Evolutionary conservation across 2,113 vertebrate species (phyloP).

Genomic region (Phrynosoma blainvillii): DNA sequence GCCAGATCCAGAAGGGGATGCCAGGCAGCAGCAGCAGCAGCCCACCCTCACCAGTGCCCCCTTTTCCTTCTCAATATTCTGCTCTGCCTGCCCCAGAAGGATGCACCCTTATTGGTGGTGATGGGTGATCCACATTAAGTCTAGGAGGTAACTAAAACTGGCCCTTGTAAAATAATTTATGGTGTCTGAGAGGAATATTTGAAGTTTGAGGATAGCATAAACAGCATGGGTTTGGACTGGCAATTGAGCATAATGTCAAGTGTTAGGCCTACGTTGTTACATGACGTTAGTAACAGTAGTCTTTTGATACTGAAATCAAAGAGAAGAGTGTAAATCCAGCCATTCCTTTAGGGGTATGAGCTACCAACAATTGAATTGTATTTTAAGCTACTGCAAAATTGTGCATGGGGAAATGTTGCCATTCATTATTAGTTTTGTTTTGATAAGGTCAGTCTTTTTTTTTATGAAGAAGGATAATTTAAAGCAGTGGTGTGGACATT

Average conservation of each 20-base stretch:
- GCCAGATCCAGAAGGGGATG: too few species aligned
- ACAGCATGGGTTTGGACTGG: neutral
- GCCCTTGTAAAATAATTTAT: neutral
- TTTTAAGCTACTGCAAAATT: neutral
- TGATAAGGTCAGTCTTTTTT: neutral
- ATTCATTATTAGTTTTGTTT: neutral
- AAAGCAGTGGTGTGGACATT: accelerated
- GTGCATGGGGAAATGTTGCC: neutral
- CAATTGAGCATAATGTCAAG: neutral
- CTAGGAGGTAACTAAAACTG: neutral
- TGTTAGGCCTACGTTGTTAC: neutral
- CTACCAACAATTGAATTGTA: neutral
- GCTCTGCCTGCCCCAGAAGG: too few species aligned
- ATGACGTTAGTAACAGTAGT: neutral
- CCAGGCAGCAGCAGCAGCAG: too few species aligned
- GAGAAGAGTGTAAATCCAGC: neutral
- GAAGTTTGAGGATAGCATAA: too few species aligned
- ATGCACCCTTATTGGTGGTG: too few species aligned
- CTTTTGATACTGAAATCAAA: neutral
- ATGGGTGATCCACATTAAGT: too few species aligned
- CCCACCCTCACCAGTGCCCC: too few species aligned
- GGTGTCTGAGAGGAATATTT: neutral
- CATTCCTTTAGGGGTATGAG: neutral
- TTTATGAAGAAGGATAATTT: accelerated
- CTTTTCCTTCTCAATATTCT: too few species aligned